phyloP scores from a whole-genome alignment of 2,113 vertebrate species.

The Lethenteron camtschaticum region DNA sequence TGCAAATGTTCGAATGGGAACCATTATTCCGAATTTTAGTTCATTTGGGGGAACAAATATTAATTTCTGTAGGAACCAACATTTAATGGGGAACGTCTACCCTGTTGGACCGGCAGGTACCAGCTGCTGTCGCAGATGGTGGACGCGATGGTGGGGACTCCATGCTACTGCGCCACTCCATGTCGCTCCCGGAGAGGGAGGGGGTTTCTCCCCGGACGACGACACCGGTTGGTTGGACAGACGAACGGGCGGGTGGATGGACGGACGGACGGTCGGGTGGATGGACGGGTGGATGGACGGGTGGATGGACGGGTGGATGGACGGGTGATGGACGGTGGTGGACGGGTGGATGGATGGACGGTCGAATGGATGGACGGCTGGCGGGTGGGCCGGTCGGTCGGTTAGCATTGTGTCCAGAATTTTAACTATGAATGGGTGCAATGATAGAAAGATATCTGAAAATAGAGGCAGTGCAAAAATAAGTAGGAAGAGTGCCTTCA shows the following conservation, averaged over 20 bases:
- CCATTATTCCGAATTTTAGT: slow-evolving; percentile 6
- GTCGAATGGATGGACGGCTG: not conserved
- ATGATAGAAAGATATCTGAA: too few relatives aligned
- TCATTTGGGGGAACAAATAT: too few relatives aligned
- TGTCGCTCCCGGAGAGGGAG: slow-evolving; percentile 35
- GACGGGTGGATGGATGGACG: not conserved
- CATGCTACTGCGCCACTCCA: slow-evolving; percentile 23
- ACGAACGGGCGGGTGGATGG: not conserved
- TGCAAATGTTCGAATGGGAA: slow-evolving; percentile 10
- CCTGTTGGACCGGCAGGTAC: slow-evolving; percentile 24
- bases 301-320: not conserved
- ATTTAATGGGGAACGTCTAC: not conserved
- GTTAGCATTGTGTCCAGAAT: slow-evolving; percentile 9
- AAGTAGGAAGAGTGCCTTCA: too few relatives aligned
- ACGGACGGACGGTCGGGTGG: not conserved
- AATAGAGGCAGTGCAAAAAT: too few relatives aligned
- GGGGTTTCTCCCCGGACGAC: slow-evolving; percentile 12
- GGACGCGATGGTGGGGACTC: slow-evolving; percentile 36
- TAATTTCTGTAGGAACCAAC: too few relatives aligned
- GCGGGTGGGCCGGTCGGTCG: not conserved
- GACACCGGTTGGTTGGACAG: slow-evolving; percentile 19
- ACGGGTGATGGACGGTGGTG: not conserved
- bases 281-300: not conserved
- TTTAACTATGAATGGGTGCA: slow-evolving; percentile 7
- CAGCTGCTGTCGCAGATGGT: slow-evolving; percentile 47